Conservation (phyloP, 2,113 vertebrate species). For the Entosphenus tridentatus region DNA sequence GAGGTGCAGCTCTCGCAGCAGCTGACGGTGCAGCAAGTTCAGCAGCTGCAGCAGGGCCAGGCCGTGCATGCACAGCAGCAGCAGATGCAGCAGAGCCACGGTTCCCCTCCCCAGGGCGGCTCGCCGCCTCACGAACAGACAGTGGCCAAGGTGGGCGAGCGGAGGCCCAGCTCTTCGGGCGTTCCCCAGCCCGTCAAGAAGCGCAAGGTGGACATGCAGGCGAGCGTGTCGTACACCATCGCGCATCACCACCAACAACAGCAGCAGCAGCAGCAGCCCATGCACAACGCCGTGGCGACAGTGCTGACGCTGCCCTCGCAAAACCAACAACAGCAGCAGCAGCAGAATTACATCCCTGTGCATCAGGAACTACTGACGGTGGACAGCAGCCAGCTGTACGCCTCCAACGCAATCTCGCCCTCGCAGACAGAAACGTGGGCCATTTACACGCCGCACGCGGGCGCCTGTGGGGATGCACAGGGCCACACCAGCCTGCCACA, state of each 20-base stretch:
- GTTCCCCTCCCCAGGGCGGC: conserved; percentile 38
- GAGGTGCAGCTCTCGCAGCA: conserved; percentile 65
- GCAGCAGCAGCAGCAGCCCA: conserved; percentile 31
- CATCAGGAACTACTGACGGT: conserved; percentile 89
- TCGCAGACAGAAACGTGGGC: conserved; percentile 96
- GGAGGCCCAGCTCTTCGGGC: conserved; percentile 40
- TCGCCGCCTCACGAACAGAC: conserved; percentile 1
- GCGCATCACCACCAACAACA: conserved; percentile 15
- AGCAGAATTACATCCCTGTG: conserved; percentile 81
- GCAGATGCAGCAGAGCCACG: conserved; percentile 78
- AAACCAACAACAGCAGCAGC: conserved; percentile 10
- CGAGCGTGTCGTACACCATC: conserved; percentile 77
- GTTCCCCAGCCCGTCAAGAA: conserved; percentile 97
- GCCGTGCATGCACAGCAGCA: conserved; percentile 78
- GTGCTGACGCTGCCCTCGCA: conserved; percentile 75
- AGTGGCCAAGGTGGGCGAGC: conserved; percentile 20
- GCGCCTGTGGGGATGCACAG: conserved; percentile 48
- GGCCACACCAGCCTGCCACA: conserved; percentile 93
- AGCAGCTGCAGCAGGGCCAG: conserved; percentile 82
- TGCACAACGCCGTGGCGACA: conserved; percentile 41
- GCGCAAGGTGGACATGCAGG: conserved; percentile 86
- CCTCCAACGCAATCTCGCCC: conserved; percentile 92
- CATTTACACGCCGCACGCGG: conserved; percentile 84
- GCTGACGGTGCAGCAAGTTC: conserved; percentile 44
- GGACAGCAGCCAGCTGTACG: conserved; percentile 84